Evolutionary conservation across 2,113 vertebrate species (phyloP), one percentile per base, ranked within the genome.

Genomic region (Apodemus sylvaticus): DNA sequence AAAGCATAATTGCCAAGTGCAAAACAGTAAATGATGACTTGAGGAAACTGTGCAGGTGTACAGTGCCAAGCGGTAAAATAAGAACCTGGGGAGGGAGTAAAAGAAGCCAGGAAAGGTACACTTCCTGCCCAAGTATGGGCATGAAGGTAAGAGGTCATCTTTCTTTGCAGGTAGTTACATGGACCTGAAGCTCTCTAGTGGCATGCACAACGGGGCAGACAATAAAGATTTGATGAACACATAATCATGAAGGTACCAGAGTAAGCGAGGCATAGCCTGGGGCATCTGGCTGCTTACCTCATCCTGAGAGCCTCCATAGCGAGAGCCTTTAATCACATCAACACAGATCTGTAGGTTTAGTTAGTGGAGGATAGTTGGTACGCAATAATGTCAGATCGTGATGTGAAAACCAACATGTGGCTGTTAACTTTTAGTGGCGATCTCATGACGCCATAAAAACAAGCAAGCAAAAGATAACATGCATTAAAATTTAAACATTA

Each of bases 61-160:
- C 36, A 62, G 73, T 20, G 64, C 3, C 16, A 81, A 85, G 36
- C 11, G 17, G 19, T 29, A 3, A 93, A 88, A 53, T 26, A 48
- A 58, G n/a, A 78, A 73, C 36, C 22, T 16, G 36, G 1, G n/a
- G 51, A 7, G 19, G 11, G 82, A 90, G 70, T 34, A 86, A 91
- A 93, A 66, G 51, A 64, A 60, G 66, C 60, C 0, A 86, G 29
- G 82, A 60, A 95, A 77, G 16, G 89, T 29, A 31, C 0, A 42
- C 9, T 93, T 95, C 90, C 86, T 94, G 42, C 82, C 73, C 45
- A 86, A 94, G 66, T 64, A 71, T 93, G 97, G 89, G 90, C 42
- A 24, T 76, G 36, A 92, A 92, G 34, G 76, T 70, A 78, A 94
- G 82, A 81, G 74, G 55, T 39, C 55, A 55, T 93, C 51, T 91